Percentiles rank a stretch among this genome's conserved stretches.
Evolutionary conservation across 2,797 vertebrate genomes (phyloP).

Genomic region (Gadopsis marmoratus): DNA sequence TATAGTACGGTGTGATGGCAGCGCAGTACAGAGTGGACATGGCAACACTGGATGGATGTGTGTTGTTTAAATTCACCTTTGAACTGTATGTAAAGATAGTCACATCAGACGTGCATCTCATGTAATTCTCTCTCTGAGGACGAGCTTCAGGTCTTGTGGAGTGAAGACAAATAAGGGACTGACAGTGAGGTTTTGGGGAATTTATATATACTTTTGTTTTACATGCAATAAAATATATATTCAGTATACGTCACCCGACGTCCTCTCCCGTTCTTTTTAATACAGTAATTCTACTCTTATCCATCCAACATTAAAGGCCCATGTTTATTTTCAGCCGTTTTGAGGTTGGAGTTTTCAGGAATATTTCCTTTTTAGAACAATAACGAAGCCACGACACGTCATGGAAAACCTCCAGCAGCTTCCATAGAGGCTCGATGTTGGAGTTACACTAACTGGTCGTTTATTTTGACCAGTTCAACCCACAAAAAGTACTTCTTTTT

Average conservation of each 20-base stretch:
- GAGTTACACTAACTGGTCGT: background rate
- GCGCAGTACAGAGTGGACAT: background rate
- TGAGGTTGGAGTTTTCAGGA: too few relatives aligned
- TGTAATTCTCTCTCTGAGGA: slow-evolving; percentile 9
- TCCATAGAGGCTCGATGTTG: background rate
- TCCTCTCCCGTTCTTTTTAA: background rate
- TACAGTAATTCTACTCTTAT: background rate
- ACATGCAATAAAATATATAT: background rate
- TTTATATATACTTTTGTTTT: slow-evolving; percentile 2
- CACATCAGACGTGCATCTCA: slow-evolving; percentile 9
- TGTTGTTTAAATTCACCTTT: background rate
- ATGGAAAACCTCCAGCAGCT: background rate
- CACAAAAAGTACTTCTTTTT: too few relatives aligned
- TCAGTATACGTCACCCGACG: background rate
- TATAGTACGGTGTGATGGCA: background rate
- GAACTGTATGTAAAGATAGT: slow-evolving; percentile 2
- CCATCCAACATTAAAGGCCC: background rate
- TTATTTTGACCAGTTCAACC: background rate
- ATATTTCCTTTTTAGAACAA: background rate
- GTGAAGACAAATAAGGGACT: slow-evolving; percentile 13
- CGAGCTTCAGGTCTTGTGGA: slow-evolving; percentile 6
- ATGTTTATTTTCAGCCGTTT: background rate
- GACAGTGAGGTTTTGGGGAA: background rate
- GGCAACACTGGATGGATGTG: background rate
- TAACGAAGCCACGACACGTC: background rate